Evolutionary conservation across 92 coral and sea anemone genomes (phyloP), one percentile per base, ranked within the genome.

Genomic region (Heliopora coerulea): DNA sequence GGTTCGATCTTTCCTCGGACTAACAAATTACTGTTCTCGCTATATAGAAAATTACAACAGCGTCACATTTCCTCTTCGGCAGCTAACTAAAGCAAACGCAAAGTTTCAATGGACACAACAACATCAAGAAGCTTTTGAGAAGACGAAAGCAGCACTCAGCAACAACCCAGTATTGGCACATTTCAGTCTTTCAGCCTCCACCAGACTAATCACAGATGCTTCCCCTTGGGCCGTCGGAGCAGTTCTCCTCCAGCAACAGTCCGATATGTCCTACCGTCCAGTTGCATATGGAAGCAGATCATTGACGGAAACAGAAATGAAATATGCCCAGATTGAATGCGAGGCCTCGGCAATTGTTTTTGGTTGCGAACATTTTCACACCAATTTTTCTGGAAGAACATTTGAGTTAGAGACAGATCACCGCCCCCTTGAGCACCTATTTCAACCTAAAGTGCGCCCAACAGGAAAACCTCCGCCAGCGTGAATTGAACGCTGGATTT

Each of bases 381-480:
- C 17, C 58, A 81, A 85, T 32, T 68, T 85, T 0, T 80, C 74
- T 30, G 86, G 83, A 3, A 54, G 83, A 68, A 18, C 21, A 1
- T 80, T 85, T 8, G 86, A 86, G 66, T 57, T 77, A 9, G 83
- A 86, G 46, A 81, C 83, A 1, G 86, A 86, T 24, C 80, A 85
- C 32, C 64, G 73, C 34, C 86, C 86, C 11, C 70, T 81, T 0
- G 80, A 81, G 68, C 68, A 77, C 28, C 70, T 86, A n/a, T 85
- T 35, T 76, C 75, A 80, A 49, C 56, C 59, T 34, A 84, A 35
- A 24, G 13, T 11, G 3, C 37, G 49, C 65, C 61, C 68, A 60
- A 72, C 80, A n/a, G 19, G 79, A 3, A 27, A 64, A 20, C 48
- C 89, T n/a, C 76, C 89, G 5, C 34, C 80, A 73, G 27, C 62